These are phyloP conservation scores for Neoscelio sp. DNA, from an alignment of 2,888 invertebrate genomes.

Conservation along the genomic window DNA sequence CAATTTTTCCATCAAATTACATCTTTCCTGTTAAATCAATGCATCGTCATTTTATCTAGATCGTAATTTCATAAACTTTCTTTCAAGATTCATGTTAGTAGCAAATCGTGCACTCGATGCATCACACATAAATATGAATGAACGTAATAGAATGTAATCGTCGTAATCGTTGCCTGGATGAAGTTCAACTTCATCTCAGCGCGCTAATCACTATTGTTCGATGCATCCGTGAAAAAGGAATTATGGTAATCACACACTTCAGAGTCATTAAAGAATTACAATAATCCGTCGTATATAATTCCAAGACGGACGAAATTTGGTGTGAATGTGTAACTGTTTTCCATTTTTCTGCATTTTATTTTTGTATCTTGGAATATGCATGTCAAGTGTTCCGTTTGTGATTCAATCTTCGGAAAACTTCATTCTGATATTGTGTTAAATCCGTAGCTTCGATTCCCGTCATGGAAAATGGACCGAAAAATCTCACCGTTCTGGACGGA, in stretches of 20 bases:
- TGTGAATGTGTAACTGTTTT: conserved; percentile 65
- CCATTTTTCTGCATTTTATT: conserved; percentile 17
- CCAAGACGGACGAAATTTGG: conserved; percentile 57
- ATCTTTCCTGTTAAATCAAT: conserved; percentile 22
- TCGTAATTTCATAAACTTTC: conserved; percentile 54
- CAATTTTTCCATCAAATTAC: conserved; percentile 11
- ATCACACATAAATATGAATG: conserved; percentile 63
- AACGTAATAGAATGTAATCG: conserved; percentile 57
- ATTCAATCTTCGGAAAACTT: no score
- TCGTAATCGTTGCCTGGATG: conserved; percentile 37
- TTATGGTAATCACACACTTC: conserved; percentile 52
- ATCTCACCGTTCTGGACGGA: conserved; percentile 95
- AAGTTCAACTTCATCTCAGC: conserved; percentile 65
- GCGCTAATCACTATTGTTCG: conserved; percentile 59
- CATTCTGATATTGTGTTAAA: conserved; percentile 71
- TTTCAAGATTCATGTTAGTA: conserved; percentile 54
- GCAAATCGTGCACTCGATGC: conserved; percentile 45
- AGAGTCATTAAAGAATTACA: conserved; percentile 50
- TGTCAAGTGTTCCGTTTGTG: conserved; percentile 50
- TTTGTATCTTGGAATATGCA: conserved; percentile 48
- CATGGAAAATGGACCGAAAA: conserved; percentile 92
- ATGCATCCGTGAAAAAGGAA: conserved; percentile 50
- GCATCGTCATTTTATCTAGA: conserved; percentile 17
- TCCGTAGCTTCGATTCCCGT: conserved; percentile 94
- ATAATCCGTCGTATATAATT: conserved; percentile 57